Percentiles rank a stretch among this genome's conserved stretches.
Evolutionary conservation across 2,113 vertebrate species (phyloP).

Genomic region (Python bivittatus): DNA sequence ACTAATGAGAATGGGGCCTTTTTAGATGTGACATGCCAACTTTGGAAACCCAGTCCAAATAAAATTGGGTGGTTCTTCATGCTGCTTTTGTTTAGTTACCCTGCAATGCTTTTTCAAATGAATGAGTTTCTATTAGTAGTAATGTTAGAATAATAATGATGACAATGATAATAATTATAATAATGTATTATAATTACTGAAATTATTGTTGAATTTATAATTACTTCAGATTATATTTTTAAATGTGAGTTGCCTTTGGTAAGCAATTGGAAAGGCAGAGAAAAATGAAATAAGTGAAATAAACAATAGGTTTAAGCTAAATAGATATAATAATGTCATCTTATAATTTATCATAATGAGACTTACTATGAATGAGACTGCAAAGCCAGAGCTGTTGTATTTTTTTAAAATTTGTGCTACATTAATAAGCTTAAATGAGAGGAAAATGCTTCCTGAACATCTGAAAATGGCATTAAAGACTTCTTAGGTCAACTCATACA

Average conservation of each 20-base stretch:
- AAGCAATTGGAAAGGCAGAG: neutral
- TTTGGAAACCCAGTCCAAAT: neutral
- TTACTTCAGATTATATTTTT: neutral
- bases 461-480: fast-evolving
- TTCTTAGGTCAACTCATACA: neutral
- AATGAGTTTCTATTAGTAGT: neutral
- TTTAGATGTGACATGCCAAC: neutral
- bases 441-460: neutral
- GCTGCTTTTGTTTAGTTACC: neutral
- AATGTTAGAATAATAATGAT: neutral
- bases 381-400: neutral
- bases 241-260: neutral
- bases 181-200: neutral
- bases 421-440: neutral
- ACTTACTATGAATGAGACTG: neutral
- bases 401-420: neutral
- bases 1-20: neutral
- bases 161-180: neutral
- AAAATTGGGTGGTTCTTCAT: neutral
- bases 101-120: neutral
- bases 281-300: neutral
- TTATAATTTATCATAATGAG: neutral
- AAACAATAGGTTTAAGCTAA: neutral
- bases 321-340: neutral
- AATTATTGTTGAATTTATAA: neutral